phyloP scores from a whole-genome alignment of 2,888 invertebrate genomes.

The Elgonia sp. region DNA sequence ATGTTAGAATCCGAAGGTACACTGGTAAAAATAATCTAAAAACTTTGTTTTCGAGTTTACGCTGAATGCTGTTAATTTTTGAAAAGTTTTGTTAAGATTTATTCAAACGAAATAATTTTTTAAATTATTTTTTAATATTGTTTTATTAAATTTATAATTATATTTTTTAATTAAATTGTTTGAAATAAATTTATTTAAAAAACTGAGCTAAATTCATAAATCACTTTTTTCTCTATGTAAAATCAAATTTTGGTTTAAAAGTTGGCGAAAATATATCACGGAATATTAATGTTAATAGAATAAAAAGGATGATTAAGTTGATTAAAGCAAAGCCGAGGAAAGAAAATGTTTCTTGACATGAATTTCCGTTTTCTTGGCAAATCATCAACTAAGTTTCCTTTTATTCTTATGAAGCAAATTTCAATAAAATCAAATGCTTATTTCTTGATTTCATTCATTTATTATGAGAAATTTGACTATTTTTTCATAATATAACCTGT shows the following conservation, averaged over 20 bases:
- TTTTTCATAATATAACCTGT: conserved; percentile 18
- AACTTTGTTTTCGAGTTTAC: no score
- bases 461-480: neutral
- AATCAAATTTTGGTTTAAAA: neutral
- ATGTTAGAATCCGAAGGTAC: neutral
- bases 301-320: conserved; percentile 25
- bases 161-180: no score
- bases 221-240: no score
- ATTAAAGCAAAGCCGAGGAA: conserved; percentile 30
- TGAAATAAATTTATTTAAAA: no score
- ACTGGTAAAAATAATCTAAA: no score
- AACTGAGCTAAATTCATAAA: no score
- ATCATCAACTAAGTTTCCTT: conserved; percentile 33
- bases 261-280: neutral
- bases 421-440: conserved; percentile 39
- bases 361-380: conserved; percentile 44
- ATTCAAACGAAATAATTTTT: no score
- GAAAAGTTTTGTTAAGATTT: no score
- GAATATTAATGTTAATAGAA: conserved; percentile 16
- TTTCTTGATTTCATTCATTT: conserved; percentile 21
- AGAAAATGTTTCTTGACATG: conserved; percentile 18
- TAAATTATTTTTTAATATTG: no score
- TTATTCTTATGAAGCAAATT: conserved; percentile 47
- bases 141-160: no score
- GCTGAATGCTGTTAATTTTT: no score